Conservation (phyloP, 2,888 invertebrate species). For the Priocnemis perturbator region DNA sequence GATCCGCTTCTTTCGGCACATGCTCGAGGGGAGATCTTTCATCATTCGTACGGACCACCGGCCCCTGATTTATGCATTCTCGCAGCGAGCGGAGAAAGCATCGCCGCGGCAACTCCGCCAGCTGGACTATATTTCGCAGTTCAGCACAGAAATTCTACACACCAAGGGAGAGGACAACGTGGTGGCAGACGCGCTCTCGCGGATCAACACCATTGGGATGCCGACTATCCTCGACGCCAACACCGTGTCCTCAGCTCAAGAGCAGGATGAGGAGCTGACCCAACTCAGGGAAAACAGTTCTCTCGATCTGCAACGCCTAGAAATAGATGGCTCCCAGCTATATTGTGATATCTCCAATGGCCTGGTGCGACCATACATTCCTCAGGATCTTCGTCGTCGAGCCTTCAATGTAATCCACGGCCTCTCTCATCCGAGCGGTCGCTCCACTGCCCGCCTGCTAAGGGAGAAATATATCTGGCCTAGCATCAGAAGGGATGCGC, state of each 20-base stretch:
- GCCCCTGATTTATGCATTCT: conserved; percentile 13
- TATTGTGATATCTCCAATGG: conserved; percentile 36
- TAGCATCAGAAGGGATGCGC: neutral
- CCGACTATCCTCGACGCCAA: conserved; percentile 14
- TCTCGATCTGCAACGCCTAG: conserved; percentile 22
- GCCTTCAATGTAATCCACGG: too few relatives aligned
- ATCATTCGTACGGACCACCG: conserved; percentile 23
- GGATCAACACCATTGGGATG: conserved; percentile 38
- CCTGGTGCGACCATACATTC: conserved; percentile 31
- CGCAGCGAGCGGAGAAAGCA: too few relatives aligned
- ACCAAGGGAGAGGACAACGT: conserved; percentile 36
- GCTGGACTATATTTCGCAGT: conserved; percentile 26
- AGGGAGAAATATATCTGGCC: conserved; percentile 18
- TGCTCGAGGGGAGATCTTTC: conserved; percentile 27
- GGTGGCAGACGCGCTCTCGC: conserved; percentile 51
- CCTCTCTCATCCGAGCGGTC: conserved; percentile 14
- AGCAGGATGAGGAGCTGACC: conserved; percentile 23
- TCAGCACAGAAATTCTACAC: conserved; percentile 29
- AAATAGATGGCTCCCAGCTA: conserved; percentile 8
- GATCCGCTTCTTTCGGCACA: conserved; percentile 27
- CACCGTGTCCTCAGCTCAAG: conserved; percentile 17
- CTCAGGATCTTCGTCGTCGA: neutral
- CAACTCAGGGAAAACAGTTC: conserved; percentile 8
- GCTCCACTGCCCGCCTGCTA: neutral
- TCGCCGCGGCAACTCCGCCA: conserved; percentile 30